Conservation (phyloP, 1,140 invertebrate species). For the Drosophila pruinosa region DNA sequence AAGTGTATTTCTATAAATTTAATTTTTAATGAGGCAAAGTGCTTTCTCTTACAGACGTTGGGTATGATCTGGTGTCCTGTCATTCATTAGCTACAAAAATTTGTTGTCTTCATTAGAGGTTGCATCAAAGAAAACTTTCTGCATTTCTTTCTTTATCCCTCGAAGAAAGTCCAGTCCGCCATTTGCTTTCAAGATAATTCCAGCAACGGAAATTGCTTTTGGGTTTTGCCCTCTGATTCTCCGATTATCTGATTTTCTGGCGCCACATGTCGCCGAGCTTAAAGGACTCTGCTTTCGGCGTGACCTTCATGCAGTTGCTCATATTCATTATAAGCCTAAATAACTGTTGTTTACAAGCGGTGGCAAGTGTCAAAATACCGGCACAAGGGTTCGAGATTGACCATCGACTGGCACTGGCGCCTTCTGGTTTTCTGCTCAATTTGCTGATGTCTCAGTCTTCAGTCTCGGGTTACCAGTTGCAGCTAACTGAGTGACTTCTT, state of each 20-base stretch:
- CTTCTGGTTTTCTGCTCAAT: conserved; percentile 82
- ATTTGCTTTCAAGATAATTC: conserved; percentile 17
- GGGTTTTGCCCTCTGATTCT: conserved; percentile 25
- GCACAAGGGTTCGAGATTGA: conserved; percentile 29
- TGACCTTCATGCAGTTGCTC: conserved; percentile 78
- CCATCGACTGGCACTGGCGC: conserved; percentile 55
- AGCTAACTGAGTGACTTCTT: conserved; percentile 62
- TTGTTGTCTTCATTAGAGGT: conserved; percentile 55
- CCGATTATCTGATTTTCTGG: conserved; percentile 27
- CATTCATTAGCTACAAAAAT: conserved; percentile 49
- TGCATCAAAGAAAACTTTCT: conserved; percentile 46
- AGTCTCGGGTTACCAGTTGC: conserved; percentile 65
- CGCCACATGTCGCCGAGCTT: conserved; percentile 68
- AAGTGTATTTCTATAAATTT: conserved; percentile 18
- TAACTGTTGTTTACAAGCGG: conserved; percentile 75
- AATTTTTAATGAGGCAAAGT: conserved; percentile 63
- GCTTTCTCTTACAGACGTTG: background rate
- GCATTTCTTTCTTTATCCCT: conserved; percentile 1
- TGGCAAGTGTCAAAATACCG: conserved; percentile 80
- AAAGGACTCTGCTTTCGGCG: conserved; percentile 52
- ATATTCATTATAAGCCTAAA: conserved; percentile 80
- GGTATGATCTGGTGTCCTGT: background rate
- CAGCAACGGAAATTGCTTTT: conserved; percentile 58
- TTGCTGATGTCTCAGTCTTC: conserved; percentile 61
- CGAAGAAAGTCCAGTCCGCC: background rate